A percentile compares a stretch with the other conserved stretches of the same genome.
Conservation (phyloP, 1,140 invertebrate species). For the Semibalanus balanoides region DNA sequence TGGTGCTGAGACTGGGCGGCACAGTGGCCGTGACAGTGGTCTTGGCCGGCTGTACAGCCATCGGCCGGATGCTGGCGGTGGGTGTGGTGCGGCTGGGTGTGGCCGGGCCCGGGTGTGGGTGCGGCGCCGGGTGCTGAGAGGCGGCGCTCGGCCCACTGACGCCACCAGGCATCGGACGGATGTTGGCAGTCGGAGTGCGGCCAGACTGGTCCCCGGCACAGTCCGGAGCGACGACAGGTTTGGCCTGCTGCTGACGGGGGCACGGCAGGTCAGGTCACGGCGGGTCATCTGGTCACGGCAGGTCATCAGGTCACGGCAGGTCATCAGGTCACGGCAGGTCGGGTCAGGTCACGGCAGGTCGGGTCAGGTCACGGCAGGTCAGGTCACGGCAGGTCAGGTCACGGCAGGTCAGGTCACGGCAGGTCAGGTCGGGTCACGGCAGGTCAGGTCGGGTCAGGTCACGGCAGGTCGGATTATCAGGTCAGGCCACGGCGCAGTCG, state of each 20-base stretch:
- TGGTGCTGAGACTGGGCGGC: slow-evolving; percentile 34
- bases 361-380: too few species aligned
- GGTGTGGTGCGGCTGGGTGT: slow-evolving; percentile 46
- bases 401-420: too few species aligned
- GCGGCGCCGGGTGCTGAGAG: slow-evolving; percentile 28
- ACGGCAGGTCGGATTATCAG: too few species aligned
- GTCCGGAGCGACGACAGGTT: slow-evolving; percentile 22
- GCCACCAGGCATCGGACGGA: slow-evolving; percentile 78
- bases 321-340: too few species aligned
- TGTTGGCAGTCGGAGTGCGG: slow-evolving; percentile 61
- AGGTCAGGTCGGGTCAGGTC: too few species aligned
- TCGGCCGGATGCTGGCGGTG: slow-evolving; percentile 79
- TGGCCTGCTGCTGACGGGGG: not conserved
- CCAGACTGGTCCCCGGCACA: slow-evolving; percentile 7
- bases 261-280: not conserved
- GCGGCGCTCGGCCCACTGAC: slow-evolving; percentile 24
- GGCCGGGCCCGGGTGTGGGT: slow-evolving; percentile 26
- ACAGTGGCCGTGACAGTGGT: slow-evolving; percentile 61
- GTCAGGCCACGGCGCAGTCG: too few species aligned
- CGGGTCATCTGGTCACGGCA: too few species aligned
- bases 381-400: too few species aligned
- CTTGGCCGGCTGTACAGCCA: slow-evolving; percentile 39
- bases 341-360: too few species aligned
- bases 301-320: too few species aligned
- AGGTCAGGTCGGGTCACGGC: too few species aligned